A percentile compares a stretch with the other conserved stretches of the same genome.
These are phyloP conservation scores for Chelon labrosus DNA, from an alignment of 2,797 vertebrate species.

Conservation along the genomic window DNA sequence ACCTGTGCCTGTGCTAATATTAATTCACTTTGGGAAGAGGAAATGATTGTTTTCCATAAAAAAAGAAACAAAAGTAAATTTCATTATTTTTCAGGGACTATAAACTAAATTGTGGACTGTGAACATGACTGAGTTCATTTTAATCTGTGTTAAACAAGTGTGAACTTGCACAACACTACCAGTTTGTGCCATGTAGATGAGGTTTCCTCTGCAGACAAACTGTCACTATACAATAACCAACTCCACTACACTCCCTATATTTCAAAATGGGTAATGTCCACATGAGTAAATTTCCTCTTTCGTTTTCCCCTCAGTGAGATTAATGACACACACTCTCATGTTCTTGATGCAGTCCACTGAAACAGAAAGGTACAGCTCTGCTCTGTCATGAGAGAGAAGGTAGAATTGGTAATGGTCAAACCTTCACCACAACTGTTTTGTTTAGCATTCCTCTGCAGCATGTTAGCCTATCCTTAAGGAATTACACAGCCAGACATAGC, in stretches of 20 bases:
- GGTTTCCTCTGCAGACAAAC: no score
- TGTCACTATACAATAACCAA: not conserved
- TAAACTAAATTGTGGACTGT: no score
- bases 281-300: slow-evolving; percentile 1
- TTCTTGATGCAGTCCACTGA: not conserved
- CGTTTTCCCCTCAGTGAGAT: not conserved
- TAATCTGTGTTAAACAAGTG: no score
- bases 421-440: slow-evolving; percentile 33
- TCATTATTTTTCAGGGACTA: no score
- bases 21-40: no score
- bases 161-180: not conserved
- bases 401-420: not conserved
- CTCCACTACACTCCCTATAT: not conserved
- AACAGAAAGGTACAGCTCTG: slow-evolving; percentile 9
- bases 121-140: no score
- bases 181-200: not conserved
- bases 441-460: slow-evolving; percentile 19
- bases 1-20: no score
- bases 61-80: no score
- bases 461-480: slow-evolving; percentile 46
- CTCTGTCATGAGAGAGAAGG: not conserved
- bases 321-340: not conserved
- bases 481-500: slow-evolving; percentile 21
- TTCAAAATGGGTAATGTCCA: not conserved
- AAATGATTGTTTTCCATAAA: no score